Evolutionary conservation across 2,113 vertebrate genomes (phyloP).

Genomic region (Columbina picui): DNA sequence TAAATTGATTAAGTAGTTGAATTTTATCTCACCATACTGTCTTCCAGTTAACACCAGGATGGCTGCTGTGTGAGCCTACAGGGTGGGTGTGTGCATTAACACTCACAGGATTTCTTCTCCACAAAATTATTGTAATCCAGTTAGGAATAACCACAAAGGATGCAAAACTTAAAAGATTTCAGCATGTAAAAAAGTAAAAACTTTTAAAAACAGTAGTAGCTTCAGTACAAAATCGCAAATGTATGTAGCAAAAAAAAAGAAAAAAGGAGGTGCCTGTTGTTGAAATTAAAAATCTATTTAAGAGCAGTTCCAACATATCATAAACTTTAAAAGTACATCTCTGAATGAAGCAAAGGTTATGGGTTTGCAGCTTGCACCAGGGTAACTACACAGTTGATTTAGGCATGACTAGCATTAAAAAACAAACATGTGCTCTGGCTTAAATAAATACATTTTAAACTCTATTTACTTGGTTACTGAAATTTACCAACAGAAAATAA

Average conservation of each 20-base stretch:
- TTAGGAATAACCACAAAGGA: slow-evolving; percentile 23
- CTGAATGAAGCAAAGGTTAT: slow-evolving; percentile 41
- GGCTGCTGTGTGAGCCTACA: not conserved
- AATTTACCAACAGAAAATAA: slow-evolving; percentile 45
- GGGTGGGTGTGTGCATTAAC: not conserved
- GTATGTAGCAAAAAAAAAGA: not conserved
- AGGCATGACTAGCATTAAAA: not conserved
- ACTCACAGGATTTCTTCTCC: not conserved
- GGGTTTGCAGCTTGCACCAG: slow-evolving; percentile 15
- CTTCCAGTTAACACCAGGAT: slow-evolving; percentile 54
- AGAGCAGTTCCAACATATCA: slow-evolving; percentile 8
- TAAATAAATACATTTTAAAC: slow-evolving; percentile 62
- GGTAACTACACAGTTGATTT: slow-evolving; percentile 1
- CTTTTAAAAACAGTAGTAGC: slow-evolving; percentile 51
- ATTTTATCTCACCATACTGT: not conserved
- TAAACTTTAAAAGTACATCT: slow-evolving; percentile 6
- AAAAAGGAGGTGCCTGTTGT: slow-evolving; percentile 10
- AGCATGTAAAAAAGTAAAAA: slow-evolving; percentile 36
- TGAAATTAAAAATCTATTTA: not conserved
- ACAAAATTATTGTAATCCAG: not conserved
- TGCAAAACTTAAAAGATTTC: not conserved
- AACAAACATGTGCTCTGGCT: slow-evolving; percentile 8
- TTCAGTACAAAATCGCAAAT: slow-evolving; percentile 54
- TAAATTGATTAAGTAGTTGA: not conserved
- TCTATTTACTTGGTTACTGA: slow-evolving; percentile 38